Evolutionary conservation across 2,113 vertebrate species (phyloP).

Genomic region (Cervus canadensis): DNA sequence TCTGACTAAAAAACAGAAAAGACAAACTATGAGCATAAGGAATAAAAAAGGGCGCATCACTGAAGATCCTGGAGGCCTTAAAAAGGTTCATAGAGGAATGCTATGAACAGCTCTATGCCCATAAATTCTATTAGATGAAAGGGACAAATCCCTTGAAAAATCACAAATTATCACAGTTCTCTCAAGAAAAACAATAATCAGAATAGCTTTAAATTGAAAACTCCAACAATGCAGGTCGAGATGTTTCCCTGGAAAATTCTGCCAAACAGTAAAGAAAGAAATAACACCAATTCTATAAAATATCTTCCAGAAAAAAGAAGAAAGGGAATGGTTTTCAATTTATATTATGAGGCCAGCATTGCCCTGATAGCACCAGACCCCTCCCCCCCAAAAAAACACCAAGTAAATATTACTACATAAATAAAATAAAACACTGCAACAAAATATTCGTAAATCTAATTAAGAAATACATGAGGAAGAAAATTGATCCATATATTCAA

Average conservation of each 20-base stretch:
- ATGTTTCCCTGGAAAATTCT: not conserved
- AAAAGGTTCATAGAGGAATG: not conserved
- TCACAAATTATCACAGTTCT: not conserved
- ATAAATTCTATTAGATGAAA: constrained; percentile 12
- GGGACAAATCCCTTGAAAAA: not conserved
- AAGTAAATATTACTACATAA: not conserved
- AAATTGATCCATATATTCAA: not conserved
- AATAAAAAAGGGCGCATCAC: not conserved
- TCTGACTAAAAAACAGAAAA: not conserved
- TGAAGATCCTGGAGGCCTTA: not conserved
- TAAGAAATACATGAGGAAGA: not conserved
- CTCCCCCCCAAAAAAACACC: not conserved
- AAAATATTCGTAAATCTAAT: not conserved
- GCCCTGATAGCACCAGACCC: not conserved
- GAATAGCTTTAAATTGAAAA: not conserved
- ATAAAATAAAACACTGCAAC: constrained; percentile 8
- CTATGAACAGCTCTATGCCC: not conserved
- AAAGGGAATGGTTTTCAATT: not conserved
- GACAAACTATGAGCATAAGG: not conserved
- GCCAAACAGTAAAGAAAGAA: not conserved
- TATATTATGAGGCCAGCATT: not conserved
- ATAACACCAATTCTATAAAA: not conserved
- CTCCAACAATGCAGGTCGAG: not conserved
- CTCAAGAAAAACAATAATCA: not conserved
- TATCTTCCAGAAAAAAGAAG: not conserved